Evolutionary conservation across 2,888 invertebrate species (phyloP), one percentile per base, ranked within the genome.

Genomic region (Atrina japonica): DNA sequence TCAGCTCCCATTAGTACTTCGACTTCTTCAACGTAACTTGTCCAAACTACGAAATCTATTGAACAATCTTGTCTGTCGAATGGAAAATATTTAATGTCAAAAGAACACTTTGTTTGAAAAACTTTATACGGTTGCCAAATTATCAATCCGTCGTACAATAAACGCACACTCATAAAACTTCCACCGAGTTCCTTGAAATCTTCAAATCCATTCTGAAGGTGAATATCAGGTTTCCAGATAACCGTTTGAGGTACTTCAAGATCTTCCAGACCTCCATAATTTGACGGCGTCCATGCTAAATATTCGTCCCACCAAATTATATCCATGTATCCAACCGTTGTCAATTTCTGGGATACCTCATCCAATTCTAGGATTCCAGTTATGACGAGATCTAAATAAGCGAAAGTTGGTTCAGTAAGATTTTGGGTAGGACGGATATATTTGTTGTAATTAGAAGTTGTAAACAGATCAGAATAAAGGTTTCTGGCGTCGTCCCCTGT

Each of bases 141-240:
- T 3, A 79, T 71, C 3, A 14, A 35, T 0, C 81, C 81, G 2
- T 41, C 45, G 35, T 29, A 49, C 0, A 23, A 21, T 0, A 81
- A 27, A 7, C 63, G 41, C 5, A 75, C 70, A 67, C 71, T 69
- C 18, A 79, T 73, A 45, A 81, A 81, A 6, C 41, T 63, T 23
- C 77, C 72, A 7, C 81, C 81, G 0, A 81, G 66, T 16, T 70
- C 70, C 0, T 59, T 50, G 29, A 78, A 75, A 2, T 76, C 71
- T 16, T 53, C 70, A 45, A 79, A 66, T 9, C 81, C 77, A 52
- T 81, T 81, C 43, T 76, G 77, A 7, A 81, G 59, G 16, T 78
- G 70, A 14, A 81, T 50, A 47, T 79, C 79, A 5, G 81, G 81
- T 25, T 76, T 75, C 81, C 81, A 81, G n/a, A 81, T 68, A 9